A percentile compares a stretch with the other conserved stretches of the same genome.
Conservation (phyloP, 2,113 vertebrate species). For the Phaethornis superciliosus region DNA sequence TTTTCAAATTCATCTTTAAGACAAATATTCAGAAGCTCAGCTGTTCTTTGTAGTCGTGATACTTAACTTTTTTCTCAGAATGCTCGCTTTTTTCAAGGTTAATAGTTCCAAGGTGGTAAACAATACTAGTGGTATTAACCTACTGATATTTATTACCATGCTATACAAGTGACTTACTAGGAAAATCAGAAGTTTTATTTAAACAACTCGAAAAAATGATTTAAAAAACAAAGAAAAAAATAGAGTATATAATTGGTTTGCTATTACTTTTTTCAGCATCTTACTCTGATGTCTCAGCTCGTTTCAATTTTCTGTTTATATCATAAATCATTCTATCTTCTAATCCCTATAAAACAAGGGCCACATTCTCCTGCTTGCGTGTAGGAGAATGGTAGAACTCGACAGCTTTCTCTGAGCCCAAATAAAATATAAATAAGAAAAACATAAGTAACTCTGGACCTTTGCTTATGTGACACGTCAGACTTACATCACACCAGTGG, state of each 20-base stretch:
- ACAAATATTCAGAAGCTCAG: neutral
- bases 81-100: neutral
- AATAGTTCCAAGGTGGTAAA: neutral
- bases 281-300: neutral
- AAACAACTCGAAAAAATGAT: neutral
- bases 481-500: neutral
- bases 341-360: neutral
- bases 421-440: neutral
- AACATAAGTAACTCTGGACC: neutral
- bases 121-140: neutral
- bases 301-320: neutral
- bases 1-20: neutral
- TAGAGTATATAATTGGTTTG: neutral
- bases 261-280: neutral
- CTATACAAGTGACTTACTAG: neutral
- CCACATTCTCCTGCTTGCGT: neutral
- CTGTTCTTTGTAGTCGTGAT: neutral
- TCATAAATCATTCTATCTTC: neutral
- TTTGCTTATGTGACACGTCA: constrained; percentile 44
- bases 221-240: neutral
- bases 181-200: neutral
- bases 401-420: neutral
- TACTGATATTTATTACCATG: neutral
- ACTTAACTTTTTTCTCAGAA: neutral
- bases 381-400: neutral